These are phyloP conservation scores for Odontophorus gujanensis DNA, from an alignment of 2,113 vertebrate species.

Conservation along the genomic window DNA sequence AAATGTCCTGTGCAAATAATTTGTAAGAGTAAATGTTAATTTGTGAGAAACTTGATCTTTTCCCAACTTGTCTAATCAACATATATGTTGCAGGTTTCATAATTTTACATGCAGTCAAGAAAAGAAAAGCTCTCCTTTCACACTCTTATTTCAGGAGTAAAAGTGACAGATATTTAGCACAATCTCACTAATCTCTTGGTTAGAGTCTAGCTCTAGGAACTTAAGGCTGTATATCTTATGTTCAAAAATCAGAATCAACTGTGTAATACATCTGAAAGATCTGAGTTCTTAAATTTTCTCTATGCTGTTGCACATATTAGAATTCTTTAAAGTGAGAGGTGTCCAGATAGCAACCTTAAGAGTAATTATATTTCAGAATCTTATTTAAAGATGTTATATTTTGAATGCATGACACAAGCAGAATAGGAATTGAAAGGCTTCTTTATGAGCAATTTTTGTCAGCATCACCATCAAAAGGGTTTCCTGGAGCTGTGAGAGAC, in stretches of 20 bases:
- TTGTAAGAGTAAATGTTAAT: neutral
- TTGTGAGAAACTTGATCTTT: neutral
- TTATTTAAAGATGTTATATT: neutral
- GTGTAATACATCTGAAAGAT: neutral
- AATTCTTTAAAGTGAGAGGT: neutral
- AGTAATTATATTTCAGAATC: neutral
- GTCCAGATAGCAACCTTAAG: neutral
- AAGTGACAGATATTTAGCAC: neutral
- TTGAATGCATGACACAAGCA: neutral
- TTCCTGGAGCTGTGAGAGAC: neutral
- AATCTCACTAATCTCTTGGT: neutral
- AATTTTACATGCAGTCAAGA: neutral
- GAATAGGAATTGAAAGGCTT: neutral
- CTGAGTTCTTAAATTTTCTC: neutral
- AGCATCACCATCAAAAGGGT: neutral
- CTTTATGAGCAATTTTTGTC: neutral
- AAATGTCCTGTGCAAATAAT: neutral
- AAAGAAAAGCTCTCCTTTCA: neutral
- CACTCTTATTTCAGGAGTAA: neutral
- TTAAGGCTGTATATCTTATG: neutral
- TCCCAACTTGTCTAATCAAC: fast-evolving
- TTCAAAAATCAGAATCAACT: neutral
- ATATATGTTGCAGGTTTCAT: fast-evolving
- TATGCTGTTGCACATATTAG: neutral
- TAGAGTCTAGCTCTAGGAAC: neutral